phyloP scores from a whole-genome alignment of 1,140 invertebrate species.

The Delia radicum region DNA sequence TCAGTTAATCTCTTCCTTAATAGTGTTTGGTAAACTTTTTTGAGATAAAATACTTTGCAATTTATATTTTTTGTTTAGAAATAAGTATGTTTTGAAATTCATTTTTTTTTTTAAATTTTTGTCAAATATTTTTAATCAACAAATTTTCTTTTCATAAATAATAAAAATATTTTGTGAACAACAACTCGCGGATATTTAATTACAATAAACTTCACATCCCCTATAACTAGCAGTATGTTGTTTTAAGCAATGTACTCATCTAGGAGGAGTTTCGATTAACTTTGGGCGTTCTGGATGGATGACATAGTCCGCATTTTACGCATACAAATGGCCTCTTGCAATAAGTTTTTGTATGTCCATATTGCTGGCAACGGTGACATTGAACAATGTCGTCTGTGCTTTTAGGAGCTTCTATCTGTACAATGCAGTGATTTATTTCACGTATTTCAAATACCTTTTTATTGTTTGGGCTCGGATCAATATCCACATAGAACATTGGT shows the following conservation, averaged over 20 bases:
- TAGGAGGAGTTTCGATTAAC: constrained; percentile 34
- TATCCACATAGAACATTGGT: constrained; percentile 46
- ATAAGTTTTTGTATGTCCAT: constrained; percentile 50
- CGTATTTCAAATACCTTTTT: constrained; percentile 48
- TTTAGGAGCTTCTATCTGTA: constrained; percentile 42
- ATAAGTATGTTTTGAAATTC: too few species aligned
- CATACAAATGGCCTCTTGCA: constrained; percentile 41
- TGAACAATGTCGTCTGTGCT: constrained; percentile 42
- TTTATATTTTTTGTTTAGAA: too few species aligned
- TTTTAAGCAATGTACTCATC: constrained; percentile 45
- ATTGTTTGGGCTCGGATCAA: constrained; percentile 47
- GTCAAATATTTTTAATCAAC: too few species aligned
- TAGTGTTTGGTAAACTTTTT: constrained; percentile 42
- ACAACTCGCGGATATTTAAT: too few species aligned
- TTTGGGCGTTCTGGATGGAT: constrained; percentile 38
- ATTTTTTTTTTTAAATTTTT: too few species aligned
- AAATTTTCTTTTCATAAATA: too few species aligned
- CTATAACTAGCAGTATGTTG: constrained; percentile 53
- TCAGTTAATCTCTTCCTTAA: neutral
- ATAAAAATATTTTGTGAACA: too few species aligned
- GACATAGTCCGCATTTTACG: constrained; percentile 50
- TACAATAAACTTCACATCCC: constrained; percentile 45
- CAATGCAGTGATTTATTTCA: constrained; percentile 41
- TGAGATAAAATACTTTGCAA: too few species aligned
- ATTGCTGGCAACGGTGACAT: constrained; percentile 49